phyloP scores from a whole-genome alignment of 2,888 invertebrate species.

The Mimumesa dahlbomi region DNA sequence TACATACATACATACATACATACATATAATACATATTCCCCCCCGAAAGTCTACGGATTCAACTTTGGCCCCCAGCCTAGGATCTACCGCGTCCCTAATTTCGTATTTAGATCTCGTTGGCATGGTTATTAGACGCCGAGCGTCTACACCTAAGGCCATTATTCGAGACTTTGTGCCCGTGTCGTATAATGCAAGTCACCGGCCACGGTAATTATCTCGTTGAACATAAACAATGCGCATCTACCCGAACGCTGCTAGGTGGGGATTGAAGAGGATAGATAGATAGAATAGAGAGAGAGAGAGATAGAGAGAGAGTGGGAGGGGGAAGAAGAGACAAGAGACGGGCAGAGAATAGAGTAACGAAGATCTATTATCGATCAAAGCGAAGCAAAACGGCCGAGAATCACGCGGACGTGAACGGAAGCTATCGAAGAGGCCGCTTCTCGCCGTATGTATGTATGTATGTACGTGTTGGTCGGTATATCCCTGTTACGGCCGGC shows the following conservation, averaged over 20 bases:
- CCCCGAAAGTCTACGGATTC: no score
- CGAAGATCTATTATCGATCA: no score
- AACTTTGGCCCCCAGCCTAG: constrained; percentile 32
- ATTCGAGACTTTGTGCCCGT: background rate
- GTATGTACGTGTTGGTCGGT: background rate
- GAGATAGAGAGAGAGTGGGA: background rate
- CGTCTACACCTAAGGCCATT: background rate
- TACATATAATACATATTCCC: no score
- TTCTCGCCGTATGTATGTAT: no score
- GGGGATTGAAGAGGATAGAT: background rate
- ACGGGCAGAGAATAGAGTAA: no score
- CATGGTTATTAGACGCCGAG: background rate
- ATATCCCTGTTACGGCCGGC: constrained; percentile 12
- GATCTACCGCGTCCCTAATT: constrained; percentile 16
- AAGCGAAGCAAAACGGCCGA: no score
- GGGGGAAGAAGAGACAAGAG: background rate
- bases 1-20: no score
- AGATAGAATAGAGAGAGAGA: background rate
- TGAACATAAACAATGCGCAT: background rate
- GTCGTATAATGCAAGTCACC: constrained; percentile 30
- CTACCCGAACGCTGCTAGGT: no score
- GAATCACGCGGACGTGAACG: no score
- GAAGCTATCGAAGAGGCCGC: no score
- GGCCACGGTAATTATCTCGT: constrained; percentile 7
- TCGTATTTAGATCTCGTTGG: constrained; percentile 26